Conservation (phyloP, 2,888 invertebrate species). For the Muscina levida region DNA sequence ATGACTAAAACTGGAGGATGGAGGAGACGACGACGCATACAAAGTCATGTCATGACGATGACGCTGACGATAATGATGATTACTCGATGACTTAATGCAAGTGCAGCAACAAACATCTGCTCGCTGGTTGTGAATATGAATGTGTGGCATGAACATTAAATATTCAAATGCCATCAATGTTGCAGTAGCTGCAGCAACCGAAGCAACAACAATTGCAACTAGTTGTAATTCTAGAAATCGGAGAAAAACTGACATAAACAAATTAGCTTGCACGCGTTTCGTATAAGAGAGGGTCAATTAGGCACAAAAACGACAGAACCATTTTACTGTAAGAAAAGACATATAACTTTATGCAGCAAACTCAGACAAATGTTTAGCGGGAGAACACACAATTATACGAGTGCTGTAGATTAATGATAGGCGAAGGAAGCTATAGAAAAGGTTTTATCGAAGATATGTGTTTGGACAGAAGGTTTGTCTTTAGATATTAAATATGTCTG, state of each 20-base stretch:
- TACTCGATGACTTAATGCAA: slow-evolving; percentile 61
- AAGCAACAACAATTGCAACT: slow-evolving; percentile 46
- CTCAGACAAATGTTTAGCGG: no score
- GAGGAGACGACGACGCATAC: no score
- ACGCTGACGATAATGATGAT: slow-evolving; percentile 49
- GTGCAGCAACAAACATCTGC: slow-evolving; percentile 30
- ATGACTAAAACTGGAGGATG: not conserved
- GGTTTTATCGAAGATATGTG: no score
- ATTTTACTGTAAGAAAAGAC: no score
- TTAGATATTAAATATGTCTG: no score
- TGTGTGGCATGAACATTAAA: slow-evolving; percentile 17
- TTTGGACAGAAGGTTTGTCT: no score
- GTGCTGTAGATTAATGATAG: no score
- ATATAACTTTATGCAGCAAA: no score
- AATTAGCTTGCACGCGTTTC: slow-evolving; percentile 53
- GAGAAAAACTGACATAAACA: slow-evolving; percentile 4
- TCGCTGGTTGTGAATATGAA: not conserved
- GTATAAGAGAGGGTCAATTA: slow-evolving; percentile 56
- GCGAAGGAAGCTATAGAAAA: no score
- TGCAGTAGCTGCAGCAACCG: no score
- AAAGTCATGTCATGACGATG: no score
- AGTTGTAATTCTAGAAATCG: slow-evolving; percentile 19
- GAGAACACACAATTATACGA: no score
- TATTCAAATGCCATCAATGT: slow-evolving; percentile 44
- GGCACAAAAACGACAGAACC: slow-evolving; percentile 14